Evolutionary conservation across 2,888 invertebrate species (phyloP).

Genomic region (Formica aserva): DNA sequence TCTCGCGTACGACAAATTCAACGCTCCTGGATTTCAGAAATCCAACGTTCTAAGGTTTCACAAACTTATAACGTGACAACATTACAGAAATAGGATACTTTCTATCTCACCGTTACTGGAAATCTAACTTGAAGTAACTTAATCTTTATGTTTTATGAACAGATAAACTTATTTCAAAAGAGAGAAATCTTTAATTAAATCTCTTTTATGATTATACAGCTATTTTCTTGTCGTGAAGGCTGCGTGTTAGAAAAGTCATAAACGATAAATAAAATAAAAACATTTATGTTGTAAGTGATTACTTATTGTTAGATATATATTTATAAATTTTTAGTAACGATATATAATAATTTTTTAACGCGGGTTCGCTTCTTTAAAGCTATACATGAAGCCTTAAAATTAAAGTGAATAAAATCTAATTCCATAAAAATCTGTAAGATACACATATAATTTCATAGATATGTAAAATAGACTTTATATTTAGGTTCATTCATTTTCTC

Average conservation of each 20-base stretch:
- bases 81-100: conserved; percentile 1
- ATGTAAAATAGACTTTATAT: no score
- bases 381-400: not conserved
- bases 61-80: conserved; percentile 4
- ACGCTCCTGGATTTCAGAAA: not conserved
- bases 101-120: not conserved
- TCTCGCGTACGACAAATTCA: not conserved
- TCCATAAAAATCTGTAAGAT: not conserved
- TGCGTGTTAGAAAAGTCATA: not conserved
- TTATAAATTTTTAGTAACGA: not conserved
- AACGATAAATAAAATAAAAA: not conserved
- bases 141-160: conserved; percentile 16
- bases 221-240: not conserved
- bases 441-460: no score
- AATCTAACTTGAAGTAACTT: not conserved
- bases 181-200: not conserved
- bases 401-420: not conserved
- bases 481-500: no score
- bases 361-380: not conserved
- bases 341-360: not conserved
- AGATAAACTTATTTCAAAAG: conserved; percentile 1
- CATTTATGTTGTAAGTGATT: not conserved
- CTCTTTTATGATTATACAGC: not conserved
- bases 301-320: not conserved
- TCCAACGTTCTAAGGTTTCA: not conserved